These are phyloP conservation scores for Spondyliosoma cantharus DNA, from an alignment of 2,797 vertebrate genomes.

Conservation along the genomic window DNA sequence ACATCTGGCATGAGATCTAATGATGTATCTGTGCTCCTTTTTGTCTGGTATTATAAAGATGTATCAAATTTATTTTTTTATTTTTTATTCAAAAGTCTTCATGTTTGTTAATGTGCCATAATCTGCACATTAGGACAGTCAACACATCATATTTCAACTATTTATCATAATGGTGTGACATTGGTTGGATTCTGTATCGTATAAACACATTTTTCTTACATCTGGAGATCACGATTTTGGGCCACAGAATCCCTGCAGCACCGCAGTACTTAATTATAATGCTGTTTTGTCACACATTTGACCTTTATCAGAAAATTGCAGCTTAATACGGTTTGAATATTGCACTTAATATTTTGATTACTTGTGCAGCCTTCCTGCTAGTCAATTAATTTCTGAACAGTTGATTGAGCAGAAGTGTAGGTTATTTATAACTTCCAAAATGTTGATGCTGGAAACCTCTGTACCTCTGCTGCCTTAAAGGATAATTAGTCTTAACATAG, in stretches of 20 bases:
- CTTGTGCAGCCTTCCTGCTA: neutral
- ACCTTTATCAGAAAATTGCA: no score
- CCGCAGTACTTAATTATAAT: no score
- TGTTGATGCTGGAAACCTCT: neutral
- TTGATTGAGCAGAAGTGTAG: neutral
- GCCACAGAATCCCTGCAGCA: no score
- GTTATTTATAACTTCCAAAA: neutral
- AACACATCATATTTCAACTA: no score
- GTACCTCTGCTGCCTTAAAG: neutral
- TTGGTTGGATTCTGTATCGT: no score
- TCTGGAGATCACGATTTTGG: no score
- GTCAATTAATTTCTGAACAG: neutral
- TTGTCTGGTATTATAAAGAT: neutral
- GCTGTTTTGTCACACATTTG: no score
- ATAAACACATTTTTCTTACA: no score
- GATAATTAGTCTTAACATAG: neutral
- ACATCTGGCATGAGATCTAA: constrained; percentile 8
- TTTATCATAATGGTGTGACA: no score
- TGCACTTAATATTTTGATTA: no score
- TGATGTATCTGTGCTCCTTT: neutral
- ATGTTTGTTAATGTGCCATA: neutral
- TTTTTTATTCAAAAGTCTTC: neutral
- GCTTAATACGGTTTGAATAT: no score
- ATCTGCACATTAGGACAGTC: neutral
- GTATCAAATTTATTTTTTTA: no score